Evolutionary conservation across 1,140 invertebrate genomes (phyloP).

Genomic region (Nymphalis io): DNA sequence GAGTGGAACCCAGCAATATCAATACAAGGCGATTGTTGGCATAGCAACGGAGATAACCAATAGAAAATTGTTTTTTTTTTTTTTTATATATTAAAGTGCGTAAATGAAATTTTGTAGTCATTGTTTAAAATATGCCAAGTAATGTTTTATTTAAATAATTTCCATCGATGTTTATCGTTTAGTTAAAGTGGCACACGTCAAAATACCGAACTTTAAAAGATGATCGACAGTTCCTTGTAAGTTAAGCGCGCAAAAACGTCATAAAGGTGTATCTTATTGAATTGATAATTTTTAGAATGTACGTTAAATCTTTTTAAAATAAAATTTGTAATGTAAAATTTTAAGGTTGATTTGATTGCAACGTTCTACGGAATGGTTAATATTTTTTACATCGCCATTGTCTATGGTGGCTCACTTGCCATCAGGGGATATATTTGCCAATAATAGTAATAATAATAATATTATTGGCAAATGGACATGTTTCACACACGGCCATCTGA

Average conservation of each 20-base stretch:
- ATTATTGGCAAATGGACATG: too few relatives aligned
- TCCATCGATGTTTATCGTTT: slow-evolving; percentile 33
- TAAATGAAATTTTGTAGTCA: not conserved
- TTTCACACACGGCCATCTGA: too few relatives aligned
- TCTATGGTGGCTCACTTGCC: too few relatives aligned
- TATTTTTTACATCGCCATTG: too few relatives aligned
- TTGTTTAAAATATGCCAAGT: slow-evolving; percentile 10
- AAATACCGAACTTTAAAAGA: slow-evolving; percentile 26
- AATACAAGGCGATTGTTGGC: too few relatives aligned
- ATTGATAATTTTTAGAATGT: not conserved
- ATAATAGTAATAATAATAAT: too few relatives aligned
- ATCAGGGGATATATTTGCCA: too few relatives aligned
- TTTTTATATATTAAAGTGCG: not conserved
- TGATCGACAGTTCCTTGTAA: slow-evolving; percentile 23
- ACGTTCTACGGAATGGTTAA: too few relatives aligned
- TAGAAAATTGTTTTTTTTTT: not conserved
- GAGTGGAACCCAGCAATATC: too few relatives aligned
- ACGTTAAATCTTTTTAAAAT: not conserved
- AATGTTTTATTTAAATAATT: slow-evolving; percentile 24
- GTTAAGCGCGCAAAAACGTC: not conserved
- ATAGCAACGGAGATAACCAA: too few relatives aligned
- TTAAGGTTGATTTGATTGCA: too few relatives aligned
- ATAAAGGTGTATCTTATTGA: slow-evolving; percentile 21
- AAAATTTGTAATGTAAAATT: not conserved
- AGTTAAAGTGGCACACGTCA: slow-evolving; percentile 35